Conservation (phyloP, 1,140 invertebrate genomes). For the Saccostrea glomerata region DNA sequence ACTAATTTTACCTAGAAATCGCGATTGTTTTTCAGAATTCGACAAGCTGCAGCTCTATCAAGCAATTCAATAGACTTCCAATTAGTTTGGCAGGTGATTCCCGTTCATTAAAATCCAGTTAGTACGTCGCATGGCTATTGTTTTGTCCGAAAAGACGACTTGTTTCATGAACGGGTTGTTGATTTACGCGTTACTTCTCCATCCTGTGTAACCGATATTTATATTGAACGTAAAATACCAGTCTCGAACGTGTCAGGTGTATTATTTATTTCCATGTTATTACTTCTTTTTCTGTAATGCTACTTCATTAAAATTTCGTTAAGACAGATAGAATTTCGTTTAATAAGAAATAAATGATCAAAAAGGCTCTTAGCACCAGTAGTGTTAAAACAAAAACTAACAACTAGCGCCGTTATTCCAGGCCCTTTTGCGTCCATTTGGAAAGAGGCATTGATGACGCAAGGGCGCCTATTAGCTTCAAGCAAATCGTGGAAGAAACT, state of each 20-base stretch:
- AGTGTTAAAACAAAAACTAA: conserved; percentile 21
- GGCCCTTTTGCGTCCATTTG: conserved; percentile 21
- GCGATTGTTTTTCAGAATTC: not conserved
- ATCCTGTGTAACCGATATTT: conserved; percentile 23
- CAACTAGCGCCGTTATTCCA: conserved; percentile 10
- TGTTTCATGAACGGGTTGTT: conserved; percentile 15
- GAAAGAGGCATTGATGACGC: conserved; percentile 19
- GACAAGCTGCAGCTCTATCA: not conserved
- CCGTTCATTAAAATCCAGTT: conserved; percentile 7
- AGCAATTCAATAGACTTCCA: conserved; percentile 7
- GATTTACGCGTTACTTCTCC: conserved; percentile 4
- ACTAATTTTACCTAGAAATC: too few relatives aligned
- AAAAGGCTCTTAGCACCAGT: conserved; percentile 33
- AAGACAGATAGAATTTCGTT: conserved; percentile 32
- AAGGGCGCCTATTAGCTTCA: conserved; percentile 19
- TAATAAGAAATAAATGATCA: conserved; percentile 37
- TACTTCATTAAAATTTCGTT: conserved; percentile 37
- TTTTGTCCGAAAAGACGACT: conserved; percentile 16
- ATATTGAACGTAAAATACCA: conserved; percentile 22
- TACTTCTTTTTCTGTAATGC: conserved; percentile 29
- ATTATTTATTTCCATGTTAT: conserved; percentile 28
- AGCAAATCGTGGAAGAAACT: conserved; percentile 31
- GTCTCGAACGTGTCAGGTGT: conserved; percentile 21
- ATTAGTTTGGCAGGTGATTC: conserved; percentile 25
- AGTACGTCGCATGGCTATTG: conserved; percentile 21